These are phyloP conservation scores for Mormoops blainvillei DNA, from an alignment of 2,113 vertebrate genomes.

Conservation along the genomic window DNA sequence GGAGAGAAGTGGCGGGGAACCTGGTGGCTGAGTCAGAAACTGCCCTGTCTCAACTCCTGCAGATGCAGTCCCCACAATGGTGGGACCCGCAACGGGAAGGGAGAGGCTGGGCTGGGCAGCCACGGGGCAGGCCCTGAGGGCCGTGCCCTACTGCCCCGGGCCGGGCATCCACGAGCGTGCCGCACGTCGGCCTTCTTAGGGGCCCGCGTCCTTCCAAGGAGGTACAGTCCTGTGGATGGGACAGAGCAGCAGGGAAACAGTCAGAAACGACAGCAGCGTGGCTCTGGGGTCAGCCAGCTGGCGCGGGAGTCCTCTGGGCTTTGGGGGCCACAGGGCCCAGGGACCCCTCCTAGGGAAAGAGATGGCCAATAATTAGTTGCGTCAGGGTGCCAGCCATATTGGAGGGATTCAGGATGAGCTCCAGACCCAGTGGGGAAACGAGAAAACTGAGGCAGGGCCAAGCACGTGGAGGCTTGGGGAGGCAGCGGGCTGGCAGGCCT, in stretches of 20 bases:
- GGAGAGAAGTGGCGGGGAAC: neutral
- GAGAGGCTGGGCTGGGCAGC: neutral
- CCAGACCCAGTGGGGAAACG: neutral
- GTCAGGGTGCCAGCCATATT: neutral
- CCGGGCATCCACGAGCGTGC: neutral
- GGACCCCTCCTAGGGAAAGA: neutral
- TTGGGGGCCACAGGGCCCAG: neutral
- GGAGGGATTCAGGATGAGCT: neutral
- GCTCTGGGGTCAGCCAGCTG: neutral
- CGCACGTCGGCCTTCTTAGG: neutral
- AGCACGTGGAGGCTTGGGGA: neutral
- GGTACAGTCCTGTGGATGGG: neutral
- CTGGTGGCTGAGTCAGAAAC: neutral
- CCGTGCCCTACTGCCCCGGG: fast-evolving
- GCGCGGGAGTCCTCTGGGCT: neutral
- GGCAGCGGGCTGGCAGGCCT: neutral
- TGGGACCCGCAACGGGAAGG: neutral
- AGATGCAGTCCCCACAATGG: neutral
- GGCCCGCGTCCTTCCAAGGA: neutral
- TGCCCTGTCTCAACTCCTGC: neutral
- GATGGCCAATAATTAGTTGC: neutral
- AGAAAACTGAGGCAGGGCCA: neutral
- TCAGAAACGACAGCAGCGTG: neutral
- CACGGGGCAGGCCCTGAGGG: neutral
- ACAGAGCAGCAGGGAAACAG: neutral